A percentile compares a stretch with the other conserved stretches of the same genome.
These are phyloP conservation scores for Malurus melanocephalus DNA, from an alignment of 2,113 vertebrate species.

Conservation along the genomic window DNA sequence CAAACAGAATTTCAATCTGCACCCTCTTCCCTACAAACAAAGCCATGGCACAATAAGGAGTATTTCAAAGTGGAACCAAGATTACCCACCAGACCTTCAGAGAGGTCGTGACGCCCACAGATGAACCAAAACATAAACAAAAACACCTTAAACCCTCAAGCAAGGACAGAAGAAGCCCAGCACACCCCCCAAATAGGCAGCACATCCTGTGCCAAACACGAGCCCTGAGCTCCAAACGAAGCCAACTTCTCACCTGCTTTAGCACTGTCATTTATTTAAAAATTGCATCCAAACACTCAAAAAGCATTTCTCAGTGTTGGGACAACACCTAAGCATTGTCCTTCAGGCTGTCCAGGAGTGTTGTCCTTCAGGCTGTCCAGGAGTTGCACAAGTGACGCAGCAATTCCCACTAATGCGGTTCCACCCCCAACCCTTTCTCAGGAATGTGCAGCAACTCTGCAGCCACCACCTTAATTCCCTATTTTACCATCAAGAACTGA, in stretches of 20 bases:
- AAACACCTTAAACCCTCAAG: not conserved
- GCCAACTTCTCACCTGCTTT: not conserved
- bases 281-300: not conserved
- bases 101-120: not conserved
- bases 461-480: not conserved
- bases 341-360: not conserved
- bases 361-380: not conserved
- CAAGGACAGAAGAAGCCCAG: not conserved
- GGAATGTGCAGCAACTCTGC: not conserved
- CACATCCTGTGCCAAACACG: fast-evolving
- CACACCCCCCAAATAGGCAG: not conserved
- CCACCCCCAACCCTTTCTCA: not conserved
- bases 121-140: not conserved
- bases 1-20: not conserved
- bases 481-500: not conserved
- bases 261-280: not conserved
- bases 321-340: too few species aligned
- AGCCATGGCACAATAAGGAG: fast-evolving
- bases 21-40: not conserved
- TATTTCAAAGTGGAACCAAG: not conserved
- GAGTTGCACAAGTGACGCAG: too few species aligned
- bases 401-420: not conserved
- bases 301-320: not conserved
- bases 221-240: not conserved
- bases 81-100: not conserved